A percentile compares a stretch with the other conserved stretches of the same genome.
These are phyloP conservation scores for Haliclona indistincta DNA, from an alignment of 37 sponge, comb jelly and placozoan genomes.

Conservation along the genomic window DNA sequence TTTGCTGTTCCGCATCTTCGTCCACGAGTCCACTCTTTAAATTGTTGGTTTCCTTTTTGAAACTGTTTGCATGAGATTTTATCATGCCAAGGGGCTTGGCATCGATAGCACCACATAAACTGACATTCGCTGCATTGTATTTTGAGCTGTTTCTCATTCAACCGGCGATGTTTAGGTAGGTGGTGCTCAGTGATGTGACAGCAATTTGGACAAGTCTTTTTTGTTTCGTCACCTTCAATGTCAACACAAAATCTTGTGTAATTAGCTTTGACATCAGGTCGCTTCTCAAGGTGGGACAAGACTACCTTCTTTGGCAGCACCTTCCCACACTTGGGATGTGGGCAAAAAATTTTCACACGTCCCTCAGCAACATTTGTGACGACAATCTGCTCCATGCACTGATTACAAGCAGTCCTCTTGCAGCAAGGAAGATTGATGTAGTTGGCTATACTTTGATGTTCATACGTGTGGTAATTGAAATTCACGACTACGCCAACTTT, in stretches of 20 bases:
- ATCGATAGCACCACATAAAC: constrained; percentile 78
- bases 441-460: neutral
- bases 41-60: constrained; percentile 50
- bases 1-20: constrained; percentile 40
- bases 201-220: constrained; percentile 67
- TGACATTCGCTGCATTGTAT: constrained; percentile 60
- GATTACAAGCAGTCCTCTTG: constrained; percentile 21
- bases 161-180: constrained; percentile 12
- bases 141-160: constrained; percentile 38
- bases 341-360: constrained; percentile 43
- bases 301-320: constrained; percentile 20
- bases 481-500: too few relatives aligned
- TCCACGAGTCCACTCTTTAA: constrained; percentile 56
- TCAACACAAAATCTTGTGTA: constrained; percentile 32
- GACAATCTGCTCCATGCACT: constrained; percentile 40
- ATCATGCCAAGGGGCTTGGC: constrained; percentile 87
- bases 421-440: constrained; percentile 48
- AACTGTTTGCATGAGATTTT: constrained; percentile 51
- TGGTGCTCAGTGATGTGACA: constrained; percentile 43
- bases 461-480: neutral
- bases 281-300: neutral
- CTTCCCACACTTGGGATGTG: constrained; percentile 54
- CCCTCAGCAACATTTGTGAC: constrained; percentile 44
- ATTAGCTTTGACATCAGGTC: constrained; percentile 11
- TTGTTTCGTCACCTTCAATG: constrained; percentile 8